Percentiles rank a stretch among this genome's conserved stretches.
Conservation (phyloP, 2,888 invertebrate species). For the Hecatera dysodea region DNA sequence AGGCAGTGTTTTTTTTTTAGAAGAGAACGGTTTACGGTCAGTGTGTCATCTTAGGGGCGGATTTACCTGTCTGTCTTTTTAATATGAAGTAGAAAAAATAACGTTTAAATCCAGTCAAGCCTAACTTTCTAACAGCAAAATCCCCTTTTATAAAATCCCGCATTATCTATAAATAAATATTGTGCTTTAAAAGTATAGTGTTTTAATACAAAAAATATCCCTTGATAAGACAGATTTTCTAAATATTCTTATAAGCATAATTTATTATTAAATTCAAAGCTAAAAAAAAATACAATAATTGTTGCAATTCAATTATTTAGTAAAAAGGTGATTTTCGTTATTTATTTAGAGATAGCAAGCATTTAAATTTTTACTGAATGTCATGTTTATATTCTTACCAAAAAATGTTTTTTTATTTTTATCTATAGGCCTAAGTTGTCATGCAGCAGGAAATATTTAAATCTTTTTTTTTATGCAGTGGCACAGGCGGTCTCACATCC, state of each 20-base stretch:
- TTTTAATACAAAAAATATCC: background rate
- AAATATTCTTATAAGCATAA: background rate
- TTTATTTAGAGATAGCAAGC: no score
- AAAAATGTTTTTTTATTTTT: background rate
- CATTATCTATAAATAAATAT: background rate
- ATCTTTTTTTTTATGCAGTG: constrained; percentile 42
- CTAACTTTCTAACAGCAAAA: no score
- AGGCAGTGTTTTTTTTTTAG: constrained; percentile 32
- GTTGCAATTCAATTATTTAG: no score
- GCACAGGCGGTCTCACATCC: constrained; percentile 53
- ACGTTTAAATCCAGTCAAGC: background rate
- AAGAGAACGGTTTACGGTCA: constrained; percentile 54
- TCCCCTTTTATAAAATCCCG: no score
- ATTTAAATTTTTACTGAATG: background rate
- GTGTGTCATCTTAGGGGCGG: no score
- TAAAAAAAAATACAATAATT: background rate
- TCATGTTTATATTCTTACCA: background rate
- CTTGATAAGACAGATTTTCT: background rate
- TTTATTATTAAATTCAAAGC: background rate
- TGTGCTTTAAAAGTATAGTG: background rate
- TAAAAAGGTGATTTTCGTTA: no score
- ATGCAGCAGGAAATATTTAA: constrained; percentile 38
- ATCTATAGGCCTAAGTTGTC: constrained; percentile 2
- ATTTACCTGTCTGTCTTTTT: no score
- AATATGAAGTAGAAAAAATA: background rate